Base-by-base conservation (phyloP, 2,888 invertebrate species). In the Cyclophora punctaria region DNA sequence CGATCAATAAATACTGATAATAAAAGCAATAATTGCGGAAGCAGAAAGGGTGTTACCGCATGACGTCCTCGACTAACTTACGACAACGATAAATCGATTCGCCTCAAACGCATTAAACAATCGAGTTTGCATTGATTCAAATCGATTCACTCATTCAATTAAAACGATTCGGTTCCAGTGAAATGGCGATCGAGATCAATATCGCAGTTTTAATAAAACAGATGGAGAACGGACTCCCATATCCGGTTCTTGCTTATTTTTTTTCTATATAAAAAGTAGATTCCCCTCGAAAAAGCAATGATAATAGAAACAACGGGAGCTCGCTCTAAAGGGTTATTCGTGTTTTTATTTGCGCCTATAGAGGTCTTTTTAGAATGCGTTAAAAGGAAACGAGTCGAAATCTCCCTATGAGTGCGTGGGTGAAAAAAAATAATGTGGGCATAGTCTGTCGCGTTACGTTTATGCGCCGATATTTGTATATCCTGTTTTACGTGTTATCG, bases 141-240 rank as follows among this genome's bases (percentile, higher is more conserved):
- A 70, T 69, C 66, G 70, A 70, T 73, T 78, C 71, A 78, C 81
- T 82, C 78, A 78, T 82, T 82, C 78, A 82, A 82, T 82, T 81
- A 80, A 78, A 78, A 66, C 63, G 62, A 64, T 59, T 60, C 63
- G 59, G 57, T 57, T 63, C 59, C 66, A 70, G 51, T 59, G 62
- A 66, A 78, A 73, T 70, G 64, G 60, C 69, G 68, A 71, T 74
- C 66, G 74, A 80, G 84, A 86, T 85, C 80, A 73, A 79, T 84
- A 85, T 86, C 83, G 75, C 76, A 73, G 77, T 80, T 85, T 85
- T 85, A 85, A 86, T 85, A 83, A 85, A 85, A 81, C 85, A 85
- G 83, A 78, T 77, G 82, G 79, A 70, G 77, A 78, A 78, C 76
- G 73, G 58, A 72, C 75, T 73, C 66, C 80, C 78, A 79, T 84